Evolutionary conservation across 2,113 vertebrate species (phyloP).

Genomic region (Tupaia tana): DNA sequence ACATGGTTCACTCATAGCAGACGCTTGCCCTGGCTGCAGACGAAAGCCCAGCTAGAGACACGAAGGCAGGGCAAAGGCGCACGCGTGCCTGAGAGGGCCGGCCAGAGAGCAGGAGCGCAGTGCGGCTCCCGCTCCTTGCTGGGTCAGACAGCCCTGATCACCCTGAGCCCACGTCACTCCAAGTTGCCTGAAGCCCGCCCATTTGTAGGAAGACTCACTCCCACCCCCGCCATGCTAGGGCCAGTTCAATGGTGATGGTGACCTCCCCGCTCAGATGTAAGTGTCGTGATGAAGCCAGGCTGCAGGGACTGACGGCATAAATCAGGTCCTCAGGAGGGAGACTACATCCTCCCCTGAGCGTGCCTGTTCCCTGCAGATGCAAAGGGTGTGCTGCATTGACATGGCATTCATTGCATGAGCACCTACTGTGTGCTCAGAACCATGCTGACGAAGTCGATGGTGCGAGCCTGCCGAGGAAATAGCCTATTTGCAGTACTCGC

Average conservation of each 20-base stretch:
- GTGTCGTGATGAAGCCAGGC: neutral
- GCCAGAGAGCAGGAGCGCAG: neutral
- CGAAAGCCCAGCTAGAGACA: neutral
- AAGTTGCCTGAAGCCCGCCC: neutral
- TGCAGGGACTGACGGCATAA: neutral
- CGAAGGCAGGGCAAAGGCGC: neutral
- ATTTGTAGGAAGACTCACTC: neutral
- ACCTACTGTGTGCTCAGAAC: neutral
- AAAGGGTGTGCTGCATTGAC: neutral
- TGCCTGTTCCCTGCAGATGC: neutral
- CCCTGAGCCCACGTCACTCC: neutral
- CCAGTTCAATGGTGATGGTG: neutral
- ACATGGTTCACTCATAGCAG: neutral
- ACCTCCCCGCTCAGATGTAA: neutral
- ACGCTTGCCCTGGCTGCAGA: neutral
- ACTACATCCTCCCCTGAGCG: neutral
- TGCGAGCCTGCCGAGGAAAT: neutral
- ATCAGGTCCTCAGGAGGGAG: neutral
- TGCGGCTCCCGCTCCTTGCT: neutral
- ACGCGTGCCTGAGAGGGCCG: neutral
- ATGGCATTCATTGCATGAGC: neutral
- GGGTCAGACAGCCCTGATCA: neutral
- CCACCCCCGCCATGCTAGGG: neutral
- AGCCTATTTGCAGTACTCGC: neutral
- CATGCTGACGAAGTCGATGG: neutral